A percentile compares a stretch with the other conserved stretches of the same genome.
Conservation (phyloP, 1,140 invertebrate species). For the Phenacoccus solenopsis region DNA sequence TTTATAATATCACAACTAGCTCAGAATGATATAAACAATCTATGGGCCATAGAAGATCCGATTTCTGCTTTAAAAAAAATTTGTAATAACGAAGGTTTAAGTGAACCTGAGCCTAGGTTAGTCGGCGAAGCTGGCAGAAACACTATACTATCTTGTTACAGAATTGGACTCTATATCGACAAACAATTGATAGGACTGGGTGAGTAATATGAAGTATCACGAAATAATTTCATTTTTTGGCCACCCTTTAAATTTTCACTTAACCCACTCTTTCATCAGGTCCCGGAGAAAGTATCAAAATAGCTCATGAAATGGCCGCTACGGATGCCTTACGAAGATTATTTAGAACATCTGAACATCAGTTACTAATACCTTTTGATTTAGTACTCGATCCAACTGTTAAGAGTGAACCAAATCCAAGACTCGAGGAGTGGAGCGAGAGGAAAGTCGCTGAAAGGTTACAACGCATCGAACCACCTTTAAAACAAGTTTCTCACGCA, state of each 20-base stretch:
- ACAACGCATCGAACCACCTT: background rate
- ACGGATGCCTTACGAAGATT: constrained; percentile 57
- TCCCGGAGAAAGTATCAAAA: constrained; percentile 63
- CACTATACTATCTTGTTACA: constrained; percentile 65
- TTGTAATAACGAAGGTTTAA: constrained; percentile 39
- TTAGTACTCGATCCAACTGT: constrained; percentile 19
- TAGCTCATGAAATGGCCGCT: constrained; percentile 72
- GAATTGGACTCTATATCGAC: constrained; percentile 70
- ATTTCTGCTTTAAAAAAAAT: constrained; percentile 51
- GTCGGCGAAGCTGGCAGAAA: constrained; percentile 60
- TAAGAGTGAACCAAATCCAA: constrained; percentile 19
- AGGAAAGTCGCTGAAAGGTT: constrained; percentile 20
- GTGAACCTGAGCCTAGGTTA: constrained; percentile 59
- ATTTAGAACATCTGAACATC: constrained; percentile 37
- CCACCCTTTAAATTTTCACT: no score
- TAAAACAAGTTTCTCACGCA: background rate
- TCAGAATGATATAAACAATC: constrained; percentile 65
- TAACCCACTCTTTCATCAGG: constrained; percentile 45
- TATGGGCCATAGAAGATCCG: constrained; percentile 69
- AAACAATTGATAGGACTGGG: constrained; percentile 68
- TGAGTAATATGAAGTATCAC: constrained; percentile 34
- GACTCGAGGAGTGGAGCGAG: constrained; percentile 23
- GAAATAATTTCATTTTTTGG: no score
- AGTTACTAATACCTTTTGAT: constrained; percentile 27
- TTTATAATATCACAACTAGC: constrained; percentile 69